Conservation (phyloP, 2,888 invertebrate genomes). For the Oasisia sp. region DNA sequence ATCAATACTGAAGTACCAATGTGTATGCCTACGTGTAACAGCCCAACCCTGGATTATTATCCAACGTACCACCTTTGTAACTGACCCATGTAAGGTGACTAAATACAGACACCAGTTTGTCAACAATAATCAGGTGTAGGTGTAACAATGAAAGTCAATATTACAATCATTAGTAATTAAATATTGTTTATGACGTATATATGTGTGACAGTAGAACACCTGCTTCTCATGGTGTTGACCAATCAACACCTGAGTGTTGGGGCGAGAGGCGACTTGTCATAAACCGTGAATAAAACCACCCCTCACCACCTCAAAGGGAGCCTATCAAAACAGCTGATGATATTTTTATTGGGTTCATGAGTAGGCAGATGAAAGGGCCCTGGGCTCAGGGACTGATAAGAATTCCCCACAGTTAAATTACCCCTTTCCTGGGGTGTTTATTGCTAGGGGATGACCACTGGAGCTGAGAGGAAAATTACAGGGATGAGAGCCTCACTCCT, state of each 20-base stretch:
- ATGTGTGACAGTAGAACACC: not conserved
- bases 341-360: slow-evolving; percentile 6
- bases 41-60: too few relatives aligned
- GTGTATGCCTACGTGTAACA: too few relatives aligned
- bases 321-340: slow-evolving; percentile 11
- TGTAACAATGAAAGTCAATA: not conserved
- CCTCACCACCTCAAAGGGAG: not conserved
- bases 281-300: not conserved
- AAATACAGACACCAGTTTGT: not conserved
- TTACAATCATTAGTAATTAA: not conserved
- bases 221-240: not conserved
- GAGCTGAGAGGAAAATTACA: not conserved
- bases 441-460: not conserved
- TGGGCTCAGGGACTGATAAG: not conserved
- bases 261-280: not conserved
- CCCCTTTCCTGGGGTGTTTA: not conserved
- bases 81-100: not conserved
- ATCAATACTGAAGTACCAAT: too few relatives aligned
- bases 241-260: not conserved
- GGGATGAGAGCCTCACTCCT: not conserved
- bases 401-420: slow-evolving; percentile 13
- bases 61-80: not conserved
- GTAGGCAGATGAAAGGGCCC: not conserved
- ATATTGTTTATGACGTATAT: not conserved
- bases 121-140: not conserved